Conservation (phyloP, 2,888 invertebrate genomes). For the Nymphalis c-album region DNA sequence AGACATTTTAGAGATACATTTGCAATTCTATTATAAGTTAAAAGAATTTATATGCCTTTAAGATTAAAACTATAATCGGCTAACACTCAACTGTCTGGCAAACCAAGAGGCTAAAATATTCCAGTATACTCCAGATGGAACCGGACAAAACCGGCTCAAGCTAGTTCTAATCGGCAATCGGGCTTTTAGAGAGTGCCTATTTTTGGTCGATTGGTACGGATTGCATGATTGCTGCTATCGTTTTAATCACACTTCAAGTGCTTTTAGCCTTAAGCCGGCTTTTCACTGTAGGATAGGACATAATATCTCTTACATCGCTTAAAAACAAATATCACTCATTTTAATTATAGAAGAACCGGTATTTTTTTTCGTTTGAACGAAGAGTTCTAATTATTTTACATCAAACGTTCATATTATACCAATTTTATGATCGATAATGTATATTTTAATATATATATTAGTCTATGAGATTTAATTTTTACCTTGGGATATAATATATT, state of each 20-base stretch:
- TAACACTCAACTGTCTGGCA: neutral
- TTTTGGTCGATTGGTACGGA: slow-evolving; percentile 34
- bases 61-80: neutral
- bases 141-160: slow-evolving; percentile 19
- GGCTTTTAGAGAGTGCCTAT: slow-evolving; percentile 32
- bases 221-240: slow-evolving; percentile 20
- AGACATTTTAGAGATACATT: too few relatives aligned
- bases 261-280: slow-evolving; percentile 12
- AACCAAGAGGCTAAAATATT: slow-evolving; percentile 10
- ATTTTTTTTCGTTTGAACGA: too few relatives aligned
- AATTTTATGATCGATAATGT: too few relatives aligned
- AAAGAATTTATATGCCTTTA: neutral
- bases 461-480: too few relatives aligned
- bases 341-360: too few relatives aligned
- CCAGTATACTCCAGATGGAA: slow-evolving; percentile 10
- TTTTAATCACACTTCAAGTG: slow-evolving; percentile 21
- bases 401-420: too few relatives aligned
- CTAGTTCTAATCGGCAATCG: slow-evolving; percentile 26
- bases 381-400: too few relatives aligned
- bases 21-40: neutral
- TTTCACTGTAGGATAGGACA: neutral
- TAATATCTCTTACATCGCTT: neutral
- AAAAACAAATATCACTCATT: too few relatives aligned
- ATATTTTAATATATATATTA: too few relatives aligned
- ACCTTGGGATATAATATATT: too few relatives aligned